Percentiles rank a stretch among this genome's conserved stretches.
These are phyloP conservation scores for Epizoanthus illoricatus DNA, from an alignment of 92 coral and sea anemone genomes.

Conservation along the genomic window DNA sequence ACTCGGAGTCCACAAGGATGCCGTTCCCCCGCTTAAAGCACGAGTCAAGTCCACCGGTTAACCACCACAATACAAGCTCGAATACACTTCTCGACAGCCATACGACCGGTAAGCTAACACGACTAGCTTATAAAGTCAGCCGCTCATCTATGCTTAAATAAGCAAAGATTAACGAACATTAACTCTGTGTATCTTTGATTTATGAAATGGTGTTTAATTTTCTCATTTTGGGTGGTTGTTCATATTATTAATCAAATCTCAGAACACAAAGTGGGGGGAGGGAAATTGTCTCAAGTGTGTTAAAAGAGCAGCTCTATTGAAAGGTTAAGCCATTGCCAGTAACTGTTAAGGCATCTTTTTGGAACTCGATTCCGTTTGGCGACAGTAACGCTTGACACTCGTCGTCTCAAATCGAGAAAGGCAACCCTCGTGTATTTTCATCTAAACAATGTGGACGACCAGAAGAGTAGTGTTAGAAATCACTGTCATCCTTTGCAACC, in stretches of 20 bases:
- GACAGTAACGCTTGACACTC: slow-evolving; percentile 37
- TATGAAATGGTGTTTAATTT: slow-evolving; percentile 77
- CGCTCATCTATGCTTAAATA: slow-evolving; percentile 30
- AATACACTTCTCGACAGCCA: slow-evolving; percentile 83
- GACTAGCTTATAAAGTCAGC: slow-evolving; percentile 32
- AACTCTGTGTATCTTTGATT: slow-evolving; percentile 77
- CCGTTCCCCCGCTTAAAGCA: slow-evolving; percentile 75
- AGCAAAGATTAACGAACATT: slow-evolving; percentile 45
- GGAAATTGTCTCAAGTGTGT: slow-evolving; percentile 97
- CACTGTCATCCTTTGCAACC: slow-evolving; percentile 88
- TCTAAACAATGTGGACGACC: slow-evolving; percentile 27
- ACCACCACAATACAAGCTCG: slow-evolving; percentile 64
- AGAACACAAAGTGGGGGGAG: slow-evolving; percentile 97
- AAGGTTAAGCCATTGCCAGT: slow-evolving; percentile 96
- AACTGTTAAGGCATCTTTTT: slow-evolving; percentile 77
- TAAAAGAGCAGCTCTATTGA: slow-evolving; percentile 96
- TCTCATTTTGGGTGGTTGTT: slow-evolving; percentile 78
- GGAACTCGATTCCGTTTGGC: slow-evolving; percentile 44
- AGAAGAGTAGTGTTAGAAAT: slow-evolving; percentile 43
- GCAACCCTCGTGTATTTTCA: slow-evolving; percentile 23
- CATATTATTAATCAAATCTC: slow-evolving; percentile 95
- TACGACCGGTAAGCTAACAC: slow-evolving; percentile 69
- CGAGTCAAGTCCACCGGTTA: slow-evolving; percentile 71
- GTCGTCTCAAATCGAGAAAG: background rate
- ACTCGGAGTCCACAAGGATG: slow-evolving; percentile 83